phyloP scores from a whole-genome alignment of 2,113 vertebrate species.

The Petrocephalus microphthalmus region DNA sequence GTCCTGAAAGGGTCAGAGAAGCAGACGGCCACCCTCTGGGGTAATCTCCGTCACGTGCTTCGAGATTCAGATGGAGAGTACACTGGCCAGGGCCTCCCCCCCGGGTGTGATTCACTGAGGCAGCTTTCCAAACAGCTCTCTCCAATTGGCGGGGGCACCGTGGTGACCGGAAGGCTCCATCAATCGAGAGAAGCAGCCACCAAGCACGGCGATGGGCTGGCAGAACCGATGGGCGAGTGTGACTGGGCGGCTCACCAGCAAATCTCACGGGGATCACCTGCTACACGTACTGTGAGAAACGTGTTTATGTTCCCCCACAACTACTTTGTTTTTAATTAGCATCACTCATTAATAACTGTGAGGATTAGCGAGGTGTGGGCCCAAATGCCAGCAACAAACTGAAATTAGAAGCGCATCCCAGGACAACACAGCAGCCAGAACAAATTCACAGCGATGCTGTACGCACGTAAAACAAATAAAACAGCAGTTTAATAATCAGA shows the following conservation, averaged over 20 bases:
- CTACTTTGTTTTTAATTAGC: slow-evolving; percentile 6
- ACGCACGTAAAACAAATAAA: background rate
- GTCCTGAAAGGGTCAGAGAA: background rate
- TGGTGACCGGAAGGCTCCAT: background rate
- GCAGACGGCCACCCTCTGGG: background rate
- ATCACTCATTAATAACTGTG: background rate
- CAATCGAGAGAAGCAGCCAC: background rate
- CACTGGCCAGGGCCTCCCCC: background rate
- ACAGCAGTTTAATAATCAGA: background rate
- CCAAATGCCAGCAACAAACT: background rate
- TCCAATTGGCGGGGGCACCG: background rate
- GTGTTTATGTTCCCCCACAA: background rate
- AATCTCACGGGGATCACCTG: background rate
- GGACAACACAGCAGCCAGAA: background rate
- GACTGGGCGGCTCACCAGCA: background rate
- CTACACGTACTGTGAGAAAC: background rate
- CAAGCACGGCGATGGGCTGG: background rate
- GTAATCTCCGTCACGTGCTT: background rate
- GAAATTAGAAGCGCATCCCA: background rate
- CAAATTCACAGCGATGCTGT: background rate
- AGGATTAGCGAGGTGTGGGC: background rate
- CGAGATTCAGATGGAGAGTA: background rate
- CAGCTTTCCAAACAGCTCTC: background rate
- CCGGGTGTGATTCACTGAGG: background rate
- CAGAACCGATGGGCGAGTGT: background rate